Evolutionary conservation across 2,797 vertebrate species (phyloP).

Genomic region (Acrossocheilus fasciatus): DNA sequence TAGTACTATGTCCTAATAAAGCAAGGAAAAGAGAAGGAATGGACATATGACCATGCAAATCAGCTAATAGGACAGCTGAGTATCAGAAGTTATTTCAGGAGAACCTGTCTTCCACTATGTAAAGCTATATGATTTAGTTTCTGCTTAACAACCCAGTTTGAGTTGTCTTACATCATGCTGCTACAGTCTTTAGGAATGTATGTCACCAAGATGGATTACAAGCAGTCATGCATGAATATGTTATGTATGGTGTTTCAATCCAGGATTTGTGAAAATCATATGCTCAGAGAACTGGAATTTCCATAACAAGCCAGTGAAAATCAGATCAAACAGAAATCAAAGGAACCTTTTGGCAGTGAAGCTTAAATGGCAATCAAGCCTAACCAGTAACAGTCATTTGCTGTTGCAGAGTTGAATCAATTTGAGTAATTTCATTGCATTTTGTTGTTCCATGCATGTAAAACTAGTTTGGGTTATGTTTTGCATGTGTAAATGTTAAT

Average conservation of each 20-base stretch:
- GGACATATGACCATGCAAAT: conserved; percentile 5
- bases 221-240: conserved; percentile 32
- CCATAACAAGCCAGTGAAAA: conserved; percentile 31
- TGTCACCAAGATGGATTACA: conserved; percentile 38
- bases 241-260: conserved; percentile 30
- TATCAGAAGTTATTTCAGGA: background rate
- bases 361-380: background rate
- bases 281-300: conserved; percentile 39
- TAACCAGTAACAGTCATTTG: conserved; percentile 17
- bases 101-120: conserved; percentile 6
- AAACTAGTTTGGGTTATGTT: background rate
- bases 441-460: background rate
- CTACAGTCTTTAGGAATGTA: conserved; percentile 15
- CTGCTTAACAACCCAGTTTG: conserved; percentile 8
- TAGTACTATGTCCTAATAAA: background rate
- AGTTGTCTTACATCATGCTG: conserved; percentile 19
- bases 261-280: conserved; percentile 34
- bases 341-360: conserved; percentile 1
- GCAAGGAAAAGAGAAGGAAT: background rate
- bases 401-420: background rate
- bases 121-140: conserved; percentile 22
- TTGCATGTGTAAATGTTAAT: no score
- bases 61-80: conserved; percentile 3
- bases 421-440: background rate
- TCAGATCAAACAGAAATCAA: conserved; percentile 41